phyloP scores from a whole-genome alignment of 2,797 vertebrate genomes.

The Coluber constrictor region DNA sequence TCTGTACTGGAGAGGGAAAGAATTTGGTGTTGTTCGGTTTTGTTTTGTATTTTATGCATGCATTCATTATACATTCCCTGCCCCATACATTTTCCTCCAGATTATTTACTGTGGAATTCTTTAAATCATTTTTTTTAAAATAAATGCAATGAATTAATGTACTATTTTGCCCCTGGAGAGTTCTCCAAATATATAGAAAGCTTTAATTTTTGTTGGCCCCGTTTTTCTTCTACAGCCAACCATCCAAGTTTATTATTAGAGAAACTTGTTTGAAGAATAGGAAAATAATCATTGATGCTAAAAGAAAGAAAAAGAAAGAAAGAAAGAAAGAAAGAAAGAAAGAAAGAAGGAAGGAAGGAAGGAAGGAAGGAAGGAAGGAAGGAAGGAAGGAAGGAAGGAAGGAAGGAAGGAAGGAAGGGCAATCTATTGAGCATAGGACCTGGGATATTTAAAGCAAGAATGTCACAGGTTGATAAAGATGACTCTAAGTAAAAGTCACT shows the following conservation, averaged over 20 bases:
- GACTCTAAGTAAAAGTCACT: not conserved
- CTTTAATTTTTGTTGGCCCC: no score
- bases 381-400: no score
- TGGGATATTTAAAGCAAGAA: not conserved
- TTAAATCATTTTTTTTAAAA: no score
- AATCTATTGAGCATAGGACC: not conserved
- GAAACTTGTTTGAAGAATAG: not conserved
- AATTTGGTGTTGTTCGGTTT: not conserved
- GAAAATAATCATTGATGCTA: not conserved
- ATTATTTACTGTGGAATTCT: no score
- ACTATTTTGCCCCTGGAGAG: no score
- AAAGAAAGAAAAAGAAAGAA: no score
- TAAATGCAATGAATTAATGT: no score
- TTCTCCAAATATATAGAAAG: no score
- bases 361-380: not conserved
- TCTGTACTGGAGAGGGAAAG: not conserved
- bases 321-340: no score
- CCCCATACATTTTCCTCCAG: not conserved
- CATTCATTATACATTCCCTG: not conserved
- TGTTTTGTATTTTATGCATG: no score
- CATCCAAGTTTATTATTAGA: not conserved
- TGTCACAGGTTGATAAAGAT: not conserved
- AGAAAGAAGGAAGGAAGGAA: no score
- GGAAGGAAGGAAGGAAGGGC: not conserved
- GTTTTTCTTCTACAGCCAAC: no score